Base-by-base conservation (phyloP, 2,797 vertebrate species). In the Australoheros facetus region DNA sequence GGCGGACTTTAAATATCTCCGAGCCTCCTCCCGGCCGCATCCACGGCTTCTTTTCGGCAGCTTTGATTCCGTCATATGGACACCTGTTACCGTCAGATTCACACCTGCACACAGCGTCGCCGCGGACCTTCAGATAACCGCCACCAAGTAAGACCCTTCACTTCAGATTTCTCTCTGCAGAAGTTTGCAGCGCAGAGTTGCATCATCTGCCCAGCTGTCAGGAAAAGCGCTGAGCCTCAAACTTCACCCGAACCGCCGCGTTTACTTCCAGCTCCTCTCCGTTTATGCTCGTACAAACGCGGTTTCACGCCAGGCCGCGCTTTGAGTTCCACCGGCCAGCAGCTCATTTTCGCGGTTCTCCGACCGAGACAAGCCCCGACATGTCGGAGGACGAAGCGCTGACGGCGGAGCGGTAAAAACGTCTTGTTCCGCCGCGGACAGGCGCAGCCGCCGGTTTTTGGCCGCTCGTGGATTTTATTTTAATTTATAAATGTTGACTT, bases 1-100 rank as follows among this genome's bases (percentile, higher is more conserved):
- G 60, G 55, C 60, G 82, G 79, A 89, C 78, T 66, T 81, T 53
- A 32, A 32, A 34, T 64, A n/a, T 10, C 73, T 56, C 48, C 30
- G 73, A 64, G 54, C 55, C 42, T n/a, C 13, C 56, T 16, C 74
- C 54, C 51, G 71, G 75, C 71, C 53, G 21, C 73, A 55, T 76
- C 70, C 54, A 8, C 66, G 5, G 7, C 51, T 72, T 6, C 16
- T 77, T 58, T 37, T 39, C 14, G 79, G 55, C 56, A 14, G 57
- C 3, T 72, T 71, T 53, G 5, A 28, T 10, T 37, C n/a, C 34
- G 13, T 82, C 92, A 88, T 85, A 93, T 94, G 94, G 89, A 66
- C 88, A 88, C 57, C 79, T 84, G 80, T 74, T 39, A 72, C 77
- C 79, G 64, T 1, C 73, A 56, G 32, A 69, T 70, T 32, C 62